Percentiles rank a stretch among this genome's conserved stretches.
These are phyloP conservation scores for Eupristina koningsbergeri DNA, from an alignment of 1,140 invertebrate species.

Conservation along the genomic window DNA sequence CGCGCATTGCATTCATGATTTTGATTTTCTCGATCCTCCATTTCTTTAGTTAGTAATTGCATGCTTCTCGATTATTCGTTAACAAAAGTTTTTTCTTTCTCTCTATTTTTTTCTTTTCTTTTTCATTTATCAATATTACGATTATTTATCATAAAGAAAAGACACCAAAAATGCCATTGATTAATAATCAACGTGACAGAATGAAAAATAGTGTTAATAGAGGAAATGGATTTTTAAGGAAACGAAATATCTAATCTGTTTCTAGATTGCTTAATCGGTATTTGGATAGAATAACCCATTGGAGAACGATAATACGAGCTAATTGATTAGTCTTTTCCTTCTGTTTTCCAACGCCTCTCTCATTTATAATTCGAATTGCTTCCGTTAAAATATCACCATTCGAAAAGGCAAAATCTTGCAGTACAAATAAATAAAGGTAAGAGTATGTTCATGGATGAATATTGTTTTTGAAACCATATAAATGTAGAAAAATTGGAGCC, in stretches of 20 bases:
- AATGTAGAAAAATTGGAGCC: too few relatives aligned
- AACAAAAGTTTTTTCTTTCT: neutral
- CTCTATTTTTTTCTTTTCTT: neutral
- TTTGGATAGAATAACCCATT: conserved; percentile 11
- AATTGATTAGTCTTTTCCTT: neutral
- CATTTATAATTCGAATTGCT: neutral
- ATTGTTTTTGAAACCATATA: too few relatives aligned
- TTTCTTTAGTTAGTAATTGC: too few relatives aligned
- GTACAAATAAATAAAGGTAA: too few relatives aligned
- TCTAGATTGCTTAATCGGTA: conserved; percentile 1
- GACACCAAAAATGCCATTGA: neutral
- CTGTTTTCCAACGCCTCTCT: neutral
- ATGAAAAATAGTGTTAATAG: neutral
- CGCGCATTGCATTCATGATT: neutral
- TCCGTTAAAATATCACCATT: neutral
- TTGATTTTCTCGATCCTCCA: neutral
- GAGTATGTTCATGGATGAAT: too few relatives aligned
- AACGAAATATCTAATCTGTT: conserved; percentile 32
- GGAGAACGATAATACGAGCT: neutral
- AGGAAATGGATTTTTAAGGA: neutral
- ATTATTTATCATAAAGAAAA: too few relatives aligned
- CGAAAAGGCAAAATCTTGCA: too few relatives aligned
- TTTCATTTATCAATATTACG: neutral
- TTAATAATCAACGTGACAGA: neutral
- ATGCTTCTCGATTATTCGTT: too few relatives aligned